Evolutionary conservation across 1,140 invertebrate genomes (phyloP).

Genomic region (Ctenoplectra terminalis): DNA sequence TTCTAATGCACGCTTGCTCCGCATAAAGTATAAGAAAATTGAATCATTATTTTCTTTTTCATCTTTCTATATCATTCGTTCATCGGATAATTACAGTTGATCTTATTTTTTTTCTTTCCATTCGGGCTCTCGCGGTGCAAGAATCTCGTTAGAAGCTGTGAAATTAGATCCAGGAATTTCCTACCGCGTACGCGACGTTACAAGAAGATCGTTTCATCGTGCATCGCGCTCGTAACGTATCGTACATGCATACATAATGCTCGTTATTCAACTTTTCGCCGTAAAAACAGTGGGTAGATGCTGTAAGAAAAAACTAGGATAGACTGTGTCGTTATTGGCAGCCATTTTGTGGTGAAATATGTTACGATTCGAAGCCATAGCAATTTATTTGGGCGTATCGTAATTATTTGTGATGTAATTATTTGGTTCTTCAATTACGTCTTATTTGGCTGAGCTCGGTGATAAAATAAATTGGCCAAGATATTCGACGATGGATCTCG

Average conservation of each 20-base stretch:
- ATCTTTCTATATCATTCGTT: neutral
- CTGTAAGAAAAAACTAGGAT: too few relatives aligned
- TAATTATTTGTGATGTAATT: too few relatives aligned
- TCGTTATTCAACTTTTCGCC: neutral
- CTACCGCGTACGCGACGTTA: neutral
- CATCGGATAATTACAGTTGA: neutral
- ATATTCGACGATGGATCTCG: too few relatives aligned
- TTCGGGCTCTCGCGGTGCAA: neutral
- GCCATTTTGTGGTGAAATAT: neutral
- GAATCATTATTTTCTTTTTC: neutral
- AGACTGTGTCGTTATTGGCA: too few relatives aligned
- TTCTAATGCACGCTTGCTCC: neutral
- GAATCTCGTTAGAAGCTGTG: neutral
- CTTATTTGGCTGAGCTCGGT: too few relatives aligned
- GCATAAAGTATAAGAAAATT: neutral
- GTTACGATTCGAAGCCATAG: neutral
- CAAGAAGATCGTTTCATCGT: conserved; percentile 6
- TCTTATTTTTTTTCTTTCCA: neutral
- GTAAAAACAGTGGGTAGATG: neutral
- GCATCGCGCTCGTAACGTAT: neutral
- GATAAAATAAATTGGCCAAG: too few relatives aligned
- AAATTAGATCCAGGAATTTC: neutral
- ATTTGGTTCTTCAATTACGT: too few relatives aligned
- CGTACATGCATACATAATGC: conserved; percentile 1
- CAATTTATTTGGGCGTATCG: too few relatives aligned